A percentile compares a stretch with the other conserved stretches of the same genome.
Evolutionary conservation across 1,140 invertebrate genomes (phyloP).

Genomic region (Anthonomus grandis): DNA sequence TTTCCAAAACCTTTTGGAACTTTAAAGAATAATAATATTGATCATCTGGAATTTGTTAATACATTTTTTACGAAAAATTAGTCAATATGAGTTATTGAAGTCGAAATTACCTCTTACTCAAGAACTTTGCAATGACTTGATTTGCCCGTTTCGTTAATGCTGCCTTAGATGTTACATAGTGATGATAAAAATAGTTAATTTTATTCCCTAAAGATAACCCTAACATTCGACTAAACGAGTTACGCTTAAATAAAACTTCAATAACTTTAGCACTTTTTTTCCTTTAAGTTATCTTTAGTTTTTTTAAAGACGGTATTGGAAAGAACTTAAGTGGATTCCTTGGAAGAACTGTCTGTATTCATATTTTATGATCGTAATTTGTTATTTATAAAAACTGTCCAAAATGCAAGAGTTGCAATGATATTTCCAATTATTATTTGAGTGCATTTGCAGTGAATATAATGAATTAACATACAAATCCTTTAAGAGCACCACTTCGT

Average conservation of each 20-base stretch:
- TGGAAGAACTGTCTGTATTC: not conserved
- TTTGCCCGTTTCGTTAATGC: not conserved
- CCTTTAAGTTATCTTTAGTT: slow-evolving; percentile 3
- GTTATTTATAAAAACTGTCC: slow-evolving; percentile 8
- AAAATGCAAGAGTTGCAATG: slow-evolving; percentile 23
- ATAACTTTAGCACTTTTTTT: slow-evolving; percentile 1
- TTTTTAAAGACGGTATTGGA: not conserved
- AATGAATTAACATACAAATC: slow-evolving; percentile 16
- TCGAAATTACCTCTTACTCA: not conserved
- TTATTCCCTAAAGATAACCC: not conserved
- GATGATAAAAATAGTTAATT: not conserved
- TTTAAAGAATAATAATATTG: too few species aligned
- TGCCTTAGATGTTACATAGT: not conserved
- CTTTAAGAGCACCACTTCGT: slow-evolving; percentile 21
- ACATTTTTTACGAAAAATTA: too few species aligned
- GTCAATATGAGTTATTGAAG: not conserved
- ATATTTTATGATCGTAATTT: not conserved
- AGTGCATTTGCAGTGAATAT: too few species aligned
- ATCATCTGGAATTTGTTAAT: too few species aligned
- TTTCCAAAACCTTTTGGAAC: too few species aligned
- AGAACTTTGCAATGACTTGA: not conserved
- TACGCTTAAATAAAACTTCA: slow-evolving; percentile 2
- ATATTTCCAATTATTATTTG: not conserved
- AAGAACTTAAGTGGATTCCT: not conserved
- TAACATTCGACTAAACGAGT: not conserved